Conservation (phyloP, 2,113 vertebrate genomes). For the Collichthys lucidus region DNA sequence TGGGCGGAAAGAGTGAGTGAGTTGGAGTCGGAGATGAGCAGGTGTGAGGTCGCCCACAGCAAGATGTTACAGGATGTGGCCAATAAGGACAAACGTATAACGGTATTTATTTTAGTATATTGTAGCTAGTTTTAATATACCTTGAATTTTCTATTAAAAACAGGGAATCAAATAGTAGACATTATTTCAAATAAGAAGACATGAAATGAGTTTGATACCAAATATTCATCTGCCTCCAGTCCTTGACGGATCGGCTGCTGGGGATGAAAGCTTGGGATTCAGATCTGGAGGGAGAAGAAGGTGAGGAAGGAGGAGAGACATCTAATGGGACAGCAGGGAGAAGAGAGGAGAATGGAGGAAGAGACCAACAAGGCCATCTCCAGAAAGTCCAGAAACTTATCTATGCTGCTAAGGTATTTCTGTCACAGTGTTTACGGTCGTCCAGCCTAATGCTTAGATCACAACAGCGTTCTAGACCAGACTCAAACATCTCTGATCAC, state of each 20-base stretch:
- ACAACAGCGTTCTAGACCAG: too few species aligned
- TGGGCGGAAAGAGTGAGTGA: conserved; percentile 91
- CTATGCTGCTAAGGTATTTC: conserved; percentile 92
- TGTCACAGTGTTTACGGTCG: background rate
- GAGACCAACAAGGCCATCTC: conserved; percentile 83
- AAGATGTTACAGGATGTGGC: conserved; percentile 85
- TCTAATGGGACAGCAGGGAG: conserved; percentile 59
- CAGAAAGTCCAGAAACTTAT: conserved; percentile 93
- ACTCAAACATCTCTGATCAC: background rate
- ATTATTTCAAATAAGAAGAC: background rate
- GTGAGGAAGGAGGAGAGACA: conserved; percentile 79
- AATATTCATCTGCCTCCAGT: conserved; percentile 77
- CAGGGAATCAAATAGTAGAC: background rate
- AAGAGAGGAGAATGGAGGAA: conserved; percentile 79
- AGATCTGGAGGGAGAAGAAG: conserved; percentile 83
- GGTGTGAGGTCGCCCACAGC: conserved; percentile 84
- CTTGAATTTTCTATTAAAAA: background rate
- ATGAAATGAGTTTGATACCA: background rate
- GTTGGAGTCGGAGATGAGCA: conserved; percentile 89
- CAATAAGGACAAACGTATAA: conserved; percentile 90
- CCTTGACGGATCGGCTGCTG: conserved; percentile 89
- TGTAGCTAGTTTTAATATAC: background rate
- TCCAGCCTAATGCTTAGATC: background rate
- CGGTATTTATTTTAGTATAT: conserved; percentile 78
- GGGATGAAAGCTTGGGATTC: conserved; percentile 93